Evolutionary conservation across 1,140 invertebrate species (phyloP), one percentile per base, ranked within the genome.

Genomic region (Onthophagus taurus): DNA sequence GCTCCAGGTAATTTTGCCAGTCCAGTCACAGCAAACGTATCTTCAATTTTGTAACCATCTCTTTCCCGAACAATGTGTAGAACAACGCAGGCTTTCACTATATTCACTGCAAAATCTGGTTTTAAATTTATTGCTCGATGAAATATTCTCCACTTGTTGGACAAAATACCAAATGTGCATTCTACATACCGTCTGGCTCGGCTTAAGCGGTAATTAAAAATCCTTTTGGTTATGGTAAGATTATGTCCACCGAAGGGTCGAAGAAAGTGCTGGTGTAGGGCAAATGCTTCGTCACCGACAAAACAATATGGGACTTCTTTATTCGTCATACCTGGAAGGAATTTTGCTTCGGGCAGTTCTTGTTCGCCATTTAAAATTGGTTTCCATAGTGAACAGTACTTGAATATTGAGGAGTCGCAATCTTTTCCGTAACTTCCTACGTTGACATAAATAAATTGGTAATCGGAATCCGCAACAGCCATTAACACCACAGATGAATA

Each of bases 131-230:
- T 55, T 23, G 56, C 20, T 12, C 34, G 49, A 31, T 54, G 54
- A 45, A 68, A 66, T 47, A 69, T 56, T 51, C 57, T 34, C 65
- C 65, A 69, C 46, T 60, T 61, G 18, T 54, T 53, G 14, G 62
- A 51, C 36, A 71, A 42, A 51, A 71, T 69, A 5, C 66, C 68
- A 60, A 71, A 71, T 35, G 64, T 48, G 51, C 63, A 62, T 57
- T 71, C 67, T 3, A 65, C 56, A 8, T 47, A 54, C 16, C 60
- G 42, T 42, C 66, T 47, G 19, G 63, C 60, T 39, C 63, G 49
- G 17, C 56, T 60, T 14, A 67, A 44, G 41, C 67, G 44, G 44
- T 69, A 71, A 47, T 72, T 71, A 48, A 66, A 71, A 35, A 65
- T 60, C 51, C 53, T 55, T 50, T 69, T 58, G 19, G 54, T 47